These are phyloP conservation scores for Rhinolophus sinicus DNA, from an alignment of 2,113 vertebrate genomes.

Conservation along the genomic window DNA sequence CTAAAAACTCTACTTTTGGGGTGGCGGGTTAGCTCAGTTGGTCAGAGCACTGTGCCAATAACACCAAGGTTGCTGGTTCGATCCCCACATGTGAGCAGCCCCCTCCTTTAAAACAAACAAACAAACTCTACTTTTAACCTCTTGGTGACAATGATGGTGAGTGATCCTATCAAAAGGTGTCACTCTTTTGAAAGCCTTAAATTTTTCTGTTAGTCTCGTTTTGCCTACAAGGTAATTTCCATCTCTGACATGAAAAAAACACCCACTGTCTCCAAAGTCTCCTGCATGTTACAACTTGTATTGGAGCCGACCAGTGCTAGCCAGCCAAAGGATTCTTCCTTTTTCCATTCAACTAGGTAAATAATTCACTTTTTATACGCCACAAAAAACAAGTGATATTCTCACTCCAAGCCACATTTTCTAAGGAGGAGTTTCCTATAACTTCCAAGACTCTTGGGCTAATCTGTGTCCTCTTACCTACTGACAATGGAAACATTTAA, in stretches of 20 bases:
- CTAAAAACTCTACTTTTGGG: neutral
- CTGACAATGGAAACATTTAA: neutral
- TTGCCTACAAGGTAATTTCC: neutral
- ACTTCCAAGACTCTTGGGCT: neutral
- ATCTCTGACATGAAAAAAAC: neutral
- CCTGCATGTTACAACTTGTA: neutral
- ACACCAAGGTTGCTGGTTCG: no score
- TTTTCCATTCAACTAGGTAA: neutral
- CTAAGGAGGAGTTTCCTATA: neutral
- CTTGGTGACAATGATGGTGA: neutral
- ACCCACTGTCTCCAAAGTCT: neutral
- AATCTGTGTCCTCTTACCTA: neutral
- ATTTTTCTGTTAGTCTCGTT: neutral
- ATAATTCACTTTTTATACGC: neutral
- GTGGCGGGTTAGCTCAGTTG: no score
- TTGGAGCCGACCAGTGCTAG: neutral
- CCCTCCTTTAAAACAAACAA: no score
- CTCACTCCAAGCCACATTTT: neutral
- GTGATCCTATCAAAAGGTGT: neutral
- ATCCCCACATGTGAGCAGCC: no score
- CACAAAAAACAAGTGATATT: slow-evolving; percentile 2
- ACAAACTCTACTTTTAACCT: neutral
- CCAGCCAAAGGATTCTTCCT: neutral
- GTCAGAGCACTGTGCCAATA: no score
- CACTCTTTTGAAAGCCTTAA: neutral